These are phyloP conservation scores for Ochotona curzoniae DNA, from an alignment of 2,113 vertebrate genomes.

Conservation along the genomic window DNA sequence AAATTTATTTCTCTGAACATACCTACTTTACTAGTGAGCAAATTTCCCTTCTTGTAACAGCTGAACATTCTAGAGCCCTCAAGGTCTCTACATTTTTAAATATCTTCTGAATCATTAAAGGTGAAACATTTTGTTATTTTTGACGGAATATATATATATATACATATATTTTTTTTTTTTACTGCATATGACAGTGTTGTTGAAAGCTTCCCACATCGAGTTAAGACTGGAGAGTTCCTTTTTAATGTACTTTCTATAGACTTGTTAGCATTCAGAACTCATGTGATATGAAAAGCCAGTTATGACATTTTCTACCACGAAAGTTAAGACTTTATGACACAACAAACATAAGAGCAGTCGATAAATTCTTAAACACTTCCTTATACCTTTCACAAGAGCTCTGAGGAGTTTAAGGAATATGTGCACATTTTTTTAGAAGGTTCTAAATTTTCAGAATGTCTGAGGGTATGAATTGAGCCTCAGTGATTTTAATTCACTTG, in stretches of 20 bases:
- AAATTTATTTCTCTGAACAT: background rate
- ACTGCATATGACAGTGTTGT: background rate
- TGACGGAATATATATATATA: too few relatives aligned
- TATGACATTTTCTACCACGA: slow-evolving; percentile 24
- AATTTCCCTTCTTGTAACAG: background rate
- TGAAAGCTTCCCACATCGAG: background rate
- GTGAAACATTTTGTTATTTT: slow-evolving; percentile 42
- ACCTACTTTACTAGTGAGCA: background rate
- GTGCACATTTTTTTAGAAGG: background rate
- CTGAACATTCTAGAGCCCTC: slow-evolving; percentile 20
- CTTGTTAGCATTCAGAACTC: slow-evolving; percentile 16
- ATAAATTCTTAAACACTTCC: slow-evolving; percentile 19
- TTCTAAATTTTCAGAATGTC: slow-evolving; percentile 42
- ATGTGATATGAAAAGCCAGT: background rate
- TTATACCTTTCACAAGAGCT: slow-evolving; percentile 34
- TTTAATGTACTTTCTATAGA: background rate
- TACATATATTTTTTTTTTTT: background rate
- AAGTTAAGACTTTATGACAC: slow-evolving; percentile 56
- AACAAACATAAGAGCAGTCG: slow-evolving; percentile 52
- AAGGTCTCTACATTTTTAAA: slow-evolving; percentile 8
- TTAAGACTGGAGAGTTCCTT: background rate
- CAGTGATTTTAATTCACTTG: background rate
- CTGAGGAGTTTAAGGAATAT: background rate
- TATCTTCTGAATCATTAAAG: background rate
- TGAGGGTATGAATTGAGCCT: background rate